Percentiles rank a stretch among this genome's conserved stretches.
Evolutionary conservation across 2,113 vertebrate genomes (phyloP).

Genomic region (Oreotrochilus melanogaster): DNA sequence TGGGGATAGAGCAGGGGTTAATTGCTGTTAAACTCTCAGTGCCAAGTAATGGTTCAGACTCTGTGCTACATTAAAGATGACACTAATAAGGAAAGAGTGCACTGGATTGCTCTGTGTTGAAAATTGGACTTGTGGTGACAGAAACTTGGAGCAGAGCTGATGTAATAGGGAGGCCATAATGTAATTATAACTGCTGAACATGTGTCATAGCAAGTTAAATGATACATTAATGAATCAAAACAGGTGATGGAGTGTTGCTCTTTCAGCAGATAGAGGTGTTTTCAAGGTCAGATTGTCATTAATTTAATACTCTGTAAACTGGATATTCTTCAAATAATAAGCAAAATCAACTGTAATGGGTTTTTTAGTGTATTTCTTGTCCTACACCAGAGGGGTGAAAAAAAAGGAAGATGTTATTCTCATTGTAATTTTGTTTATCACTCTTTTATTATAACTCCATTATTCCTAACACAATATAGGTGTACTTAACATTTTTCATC

Average conservation of each 20-base stretch:
- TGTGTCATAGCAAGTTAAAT: conserved; percentile 84
- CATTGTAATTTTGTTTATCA: conserved; percentile 40
- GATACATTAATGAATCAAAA: conserved; percentile 86
- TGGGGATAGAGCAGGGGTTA: conserved; percentile 87
- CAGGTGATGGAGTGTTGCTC: conserved; percentile 83
- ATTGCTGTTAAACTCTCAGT: conserved; percentile 91
- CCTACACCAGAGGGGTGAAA: background rate
- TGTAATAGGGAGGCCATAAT: conserved; percentile 83
- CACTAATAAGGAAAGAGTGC: conserved; percentile 89
- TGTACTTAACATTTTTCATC: background rate
- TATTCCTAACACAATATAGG: background rate
- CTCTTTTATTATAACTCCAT: conserved; percentile 23
- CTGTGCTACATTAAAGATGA: conserved; percentile 88
- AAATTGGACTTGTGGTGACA: conserved; percentile 84
- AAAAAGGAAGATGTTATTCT: background rate
- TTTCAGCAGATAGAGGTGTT: conserved; percentile 81
- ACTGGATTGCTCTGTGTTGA: conserved; percentile 82
- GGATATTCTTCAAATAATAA: conserved; percentile 78
- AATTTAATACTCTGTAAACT: conserved; percentile 82
- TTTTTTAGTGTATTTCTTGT: conserved; percentile 17
- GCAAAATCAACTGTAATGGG: conserved; percentile 61
- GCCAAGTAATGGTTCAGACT: conserved; percentile 85
- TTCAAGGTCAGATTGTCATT: conserved; percentile 83
- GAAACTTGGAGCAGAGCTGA: conserved; percentile 83
- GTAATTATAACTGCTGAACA: conserved; percentile 85